These are phyloP conservation scores for Protaetia brevitarsis DNA, from an alignment of 1,140 invertebrate genomes.

Conservation along the genomic window DNA sequence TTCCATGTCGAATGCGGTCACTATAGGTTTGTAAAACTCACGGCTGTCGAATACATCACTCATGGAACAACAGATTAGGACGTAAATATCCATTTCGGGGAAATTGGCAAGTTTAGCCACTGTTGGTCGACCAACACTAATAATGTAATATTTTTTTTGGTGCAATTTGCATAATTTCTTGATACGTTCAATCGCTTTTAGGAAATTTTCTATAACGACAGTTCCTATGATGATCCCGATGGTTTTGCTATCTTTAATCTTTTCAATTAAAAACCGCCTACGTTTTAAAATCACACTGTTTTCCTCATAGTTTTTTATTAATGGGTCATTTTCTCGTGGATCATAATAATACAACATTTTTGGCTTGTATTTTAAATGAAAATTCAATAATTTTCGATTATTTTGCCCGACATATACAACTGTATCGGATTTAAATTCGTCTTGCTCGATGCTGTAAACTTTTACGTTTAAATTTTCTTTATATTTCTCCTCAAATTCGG, in stretches of 20 bases:
- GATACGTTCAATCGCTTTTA: constrained; percentile 71
- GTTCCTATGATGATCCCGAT: constrained; percentile 89
- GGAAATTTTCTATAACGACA: constrained; percentile 76
- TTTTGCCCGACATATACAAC: constrained; percentile 39
- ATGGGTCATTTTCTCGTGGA: constrained; percentile 43
- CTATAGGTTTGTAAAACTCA: constrained; percentile 85
- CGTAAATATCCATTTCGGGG: constrained; percentile 87
- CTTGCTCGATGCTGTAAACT: constrained; percentile 28
- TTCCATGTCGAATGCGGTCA: constrained; percentile 91
- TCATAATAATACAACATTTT: constrained; percentile 54
- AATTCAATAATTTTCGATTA: constrained; percentile 40
- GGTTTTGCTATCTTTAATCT: constrained; percentile 80
- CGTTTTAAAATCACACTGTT: constrained; percentile 67
- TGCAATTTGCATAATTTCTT: constrained; percentile 69
- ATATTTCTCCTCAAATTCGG: background rate
- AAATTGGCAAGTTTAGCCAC: constrained; percentile 91
- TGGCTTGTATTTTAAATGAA: constrained; percentile 36
- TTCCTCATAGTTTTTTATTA: constrained; percentile 47
- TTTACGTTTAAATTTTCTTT: constrained; percentile 39
- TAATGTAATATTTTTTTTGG: constrained; percentile 84
- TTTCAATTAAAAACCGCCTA: constrained; percentile 80
- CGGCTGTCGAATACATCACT: constrained; percentile 78
- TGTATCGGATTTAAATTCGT: constrained; percentile 24
- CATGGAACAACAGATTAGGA: constrained; percentile 87
- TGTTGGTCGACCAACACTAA: constrained; percentile 90